phyloP scores from a whole-genome alignment of 2,888 invertebrate genomes.

The Drosophila planitibia region DNA sequence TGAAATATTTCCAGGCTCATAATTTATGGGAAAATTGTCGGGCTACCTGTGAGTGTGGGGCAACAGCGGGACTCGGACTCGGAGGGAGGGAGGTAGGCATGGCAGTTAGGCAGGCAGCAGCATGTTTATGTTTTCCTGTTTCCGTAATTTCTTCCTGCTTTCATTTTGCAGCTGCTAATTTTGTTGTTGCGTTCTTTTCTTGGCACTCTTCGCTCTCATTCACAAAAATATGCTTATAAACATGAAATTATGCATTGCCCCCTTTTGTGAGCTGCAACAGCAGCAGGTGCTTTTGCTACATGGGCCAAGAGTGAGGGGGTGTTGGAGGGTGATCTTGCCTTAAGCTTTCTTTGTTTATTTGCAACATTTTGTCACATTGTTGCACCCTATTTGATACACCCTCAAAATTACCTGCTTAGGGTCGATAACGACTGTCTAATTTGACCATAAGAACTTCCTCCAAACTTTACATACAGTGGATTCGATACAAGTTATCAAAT shows the following conservation, averaged over 20 bases:
- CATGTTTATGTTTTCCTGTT: conserved; percentile 80
- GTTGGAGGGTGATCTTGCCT: not conserved
- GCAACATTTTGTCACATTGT: conserved; percentile 22
- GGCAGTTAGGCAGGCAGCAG: conserved; percentile 56
- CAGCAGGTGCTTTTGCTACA: conserved; percentile 22
- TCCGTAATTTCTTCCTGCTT: conserved; percentile 79
- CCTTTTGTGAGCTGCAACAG: conserved; percentile 44
- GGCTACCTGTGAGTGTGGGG: not conserved
- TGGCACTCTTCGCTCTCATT: conserved; percentile 36
- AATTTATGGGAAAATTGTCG: conserved; percentile 74
- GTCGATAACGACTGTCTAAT: not conserved
- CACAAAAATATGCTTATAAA: conserved; percentile 41
- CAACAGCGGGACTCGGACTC: not conserved
- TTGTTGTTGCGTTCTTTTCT: conserved; percentile 40
- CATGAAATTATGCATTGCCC: conserved; percentile 56
- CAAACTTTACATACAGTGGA: not conserved
- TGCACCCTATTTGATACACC: conserved; percentile 1
- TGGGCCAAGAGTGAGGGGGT: not conserved
- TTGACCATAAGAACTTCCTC: not conserved
- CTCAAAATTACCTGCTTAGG: not conserved
- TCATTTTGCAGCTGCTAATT: conserved; percentile 51
- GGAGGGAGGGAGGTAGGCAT: not conserved
- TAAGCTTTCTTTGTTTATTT: conserved; percentile 18
- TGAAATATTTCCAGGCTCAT: conserved; percentile 72
- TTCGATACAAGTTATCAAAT: not conserved